phyloP scores from a whole-genome alignment of 2,113 vertebrate species.

The Picathartes gymnocephalus region DNA sequence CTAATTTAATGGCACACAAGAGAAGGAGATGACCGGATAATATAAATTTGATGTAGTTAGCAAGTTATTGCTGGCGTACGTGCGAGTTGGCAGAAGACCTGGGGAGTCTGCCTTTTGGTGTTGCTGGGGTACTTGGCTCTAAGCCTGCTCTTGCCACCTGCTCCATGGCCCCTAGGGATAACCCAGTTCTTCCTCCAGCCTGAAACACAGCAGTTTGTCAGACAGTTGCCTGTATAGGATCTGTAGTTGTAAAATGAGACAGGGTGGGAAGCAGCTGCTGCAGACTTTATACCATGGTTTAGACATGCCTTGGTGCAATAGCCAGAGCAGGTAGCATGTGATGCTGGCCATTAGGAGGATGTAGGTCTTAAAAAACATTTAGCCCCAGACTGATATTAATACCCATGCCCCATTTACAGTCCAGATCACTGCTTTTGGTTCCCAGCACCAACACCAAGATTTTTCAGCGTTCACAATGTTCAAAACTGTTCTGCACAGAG shows the following conservation, averaged over 20 bases:
- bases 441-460: neutral
- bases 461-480: neutral
- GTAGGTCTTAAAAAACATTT: neutral
- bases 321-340: neutral
- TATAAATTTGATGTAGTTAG: neutral
- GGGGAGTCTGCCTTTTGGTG: neutral
- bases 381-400: neutral
- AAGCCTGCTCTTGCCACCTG: neutral
- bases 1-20: neutral
- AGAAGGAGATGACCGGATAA: neutral
- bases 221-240: neutral
- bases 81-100: neutral
- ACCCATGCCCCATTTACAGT: neutral
- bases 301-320: neutral
- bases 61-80: accelerated
- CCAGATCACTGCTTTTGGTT: neutral
- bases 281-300: accelerated
- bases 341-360: neutral
- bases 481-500: neutral
- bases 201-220: accelerated
- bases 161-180: accelerated
- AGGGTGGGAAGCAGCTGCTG: neutral
- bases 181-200: neutral
- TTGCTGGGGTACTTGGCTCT: neutral
- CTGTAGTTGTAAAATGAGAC: neutral